phyloP scores from a whole-genome alignment of 2,888 invertebrate species.

The Coleophora deauratella region DNA sequence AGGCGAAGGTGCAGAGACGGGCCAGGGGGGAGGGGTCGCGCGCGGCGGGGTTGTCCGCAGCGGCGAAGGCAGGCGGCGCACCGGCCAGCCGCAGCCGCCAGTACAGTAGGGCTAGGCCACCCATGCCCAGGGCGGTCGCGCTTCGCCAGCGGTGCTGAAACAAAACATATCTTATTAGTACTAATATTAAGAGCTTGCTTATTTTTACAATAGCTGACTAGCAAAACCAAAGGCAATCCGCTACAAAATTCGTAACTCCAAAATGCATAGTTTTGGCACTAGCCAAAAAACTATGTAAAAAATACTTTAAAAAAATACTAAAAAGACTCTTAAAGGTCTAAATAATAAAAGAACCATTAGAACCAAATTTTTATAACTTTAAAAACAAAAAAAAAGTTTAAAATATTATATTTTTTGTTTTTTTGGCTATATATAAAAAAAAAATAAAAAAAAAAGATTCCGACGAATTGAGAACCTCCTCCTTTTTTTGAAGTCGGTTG shows the following conservation, averaged over 20 bases:
- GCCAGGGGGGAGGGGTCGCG: conserved; percentile 86
- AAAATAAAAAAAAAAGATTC: no score
- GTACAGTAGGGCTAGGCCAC: conserved; percentile 80
- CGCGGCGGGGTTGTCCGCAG: conserved; percentile 97
- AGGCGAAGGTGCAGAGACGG: conserved; percentile 91
- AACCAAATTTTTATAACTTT: no score
- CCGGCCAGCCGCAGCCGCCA: conserved; percentile 87
- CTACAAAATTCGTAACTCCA: no score
- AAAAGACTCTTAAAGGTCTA: no score
- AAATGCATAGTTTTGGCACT: no score
- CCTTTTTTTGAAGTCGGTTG: no score
- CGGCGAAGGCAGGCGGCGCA: conserved; percentile 86
- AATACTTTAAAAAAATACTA: no score
- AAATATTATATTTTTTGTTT: conserved; percentile 13
- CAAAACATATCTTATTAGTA: conserved; percentile 49
- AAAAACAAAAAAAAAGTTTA: no score
- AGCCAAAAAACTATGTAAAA: no score
- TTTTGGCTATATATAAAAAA: background rate
- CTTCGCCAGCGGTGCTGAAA: conserved; percentile 83
- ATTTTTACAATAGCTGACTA: background rate
- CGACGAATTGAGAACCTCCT: no score
- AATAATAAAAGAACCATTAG: no score
- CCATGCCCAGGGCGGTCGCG: conserved; percentile 78
- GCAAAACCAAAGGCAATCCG: background rate
- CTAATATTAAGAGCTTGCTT: no score